A percentile compares a stretch with the other conserved stretches of the same genome.
Evolutionary conservation across 2,888 invertebrate genomes (phyloP).

Genomic region (Thumatha senex): DNA sequence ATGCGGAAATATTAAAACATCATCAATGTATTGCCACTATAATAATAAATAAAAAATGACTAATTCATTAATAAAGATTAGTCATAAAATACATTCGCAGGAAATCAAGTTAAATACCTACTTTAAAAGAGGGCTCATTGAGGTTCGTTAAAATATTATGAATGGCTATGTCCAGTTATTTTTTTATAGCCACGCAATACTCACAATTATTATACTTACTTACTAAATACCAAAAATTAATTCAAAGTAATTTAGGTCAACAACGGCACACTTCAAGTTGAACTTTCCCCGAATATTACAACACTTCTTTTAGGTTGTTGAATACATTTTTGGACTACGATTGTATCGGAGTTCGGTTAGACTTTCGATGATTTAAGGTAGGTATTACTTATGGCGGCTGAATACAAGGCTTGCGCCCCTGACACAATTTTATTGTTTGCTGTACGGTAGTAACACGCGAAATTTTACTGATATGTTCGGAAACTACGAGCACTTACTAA

Average conservation of each 20-base stretch:
- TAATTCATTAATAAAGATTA: no score
- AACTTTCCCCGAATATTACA: slow-evolving; percentile 13
- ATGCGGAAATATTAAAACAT: no score
- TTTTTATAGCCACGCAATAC: slow-evolving; percentile 21
- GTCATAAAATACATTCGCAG: not conserved
- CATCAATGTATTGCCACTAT: no score
- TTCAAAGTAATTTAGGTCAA: slow-evolving; percentile 33
- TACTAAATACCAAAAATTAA: slow-evolving; percentile 28
- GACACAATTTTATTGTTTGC: slow-evolving; percentile 63
- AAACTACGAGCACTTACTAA: not conserved
- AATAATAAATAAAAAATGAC: not conserved
- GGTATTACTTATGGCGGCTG: slow-evolving; percentile 12
- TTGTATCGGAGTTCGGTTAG: slow-evolving; percentile 25
- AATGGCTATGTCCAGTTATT: slow-evolving; percentile 19
- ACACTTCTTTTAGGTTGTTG: slow-evolving; percentile 20
- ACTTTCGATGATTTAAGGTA: slow-evolving; percentile 19
- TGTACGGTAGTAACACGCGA: slow-evolving; percentile 46
- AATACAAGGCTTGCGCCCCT: slow-evolving; percentile 49
- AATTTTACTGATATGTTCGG: slow-evolving; percentile 26
- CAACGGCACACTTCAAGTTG: slow-evolving; percentile 12
- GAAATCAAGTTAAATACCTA: not conserved
- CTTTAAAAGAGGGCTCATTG: not conserved
- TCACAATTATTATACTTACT: slow-evolving; percentile 18
- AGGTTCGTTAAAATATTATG: slow-evolving; percentile 16
- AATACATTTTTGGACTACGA: slow-evolving; percentile 21